Percentiles rank a stretch among this genome's conserved stretches.
Evolutionary conservation across 2,797 vertebrate genomes (phyloP).

Genomic region (Ctenopoma multispine): DNA sequence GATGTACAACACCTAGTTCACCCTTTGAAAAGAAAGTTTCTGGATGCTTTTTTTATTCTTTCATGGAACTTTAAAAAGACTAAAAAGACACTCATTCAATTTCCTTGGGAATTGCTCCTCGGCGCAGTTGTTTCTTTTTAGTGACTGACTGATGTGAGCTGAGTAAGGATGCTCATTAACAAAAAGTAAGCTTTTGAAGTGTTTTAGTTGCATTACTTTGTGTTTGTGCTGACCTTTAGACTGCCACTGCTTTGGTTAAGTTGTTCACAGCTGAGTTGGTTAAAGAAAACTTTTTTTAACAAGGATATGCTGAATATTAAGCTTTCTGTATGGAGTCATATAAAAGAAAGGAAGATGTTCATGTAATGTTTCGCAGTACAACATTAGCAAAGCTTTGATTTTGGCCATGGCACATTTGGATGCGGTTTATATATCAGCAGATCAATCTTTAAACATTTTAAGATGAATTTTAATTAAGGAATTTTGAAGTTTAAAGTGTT

Average conservation of each 20-base stretch:
- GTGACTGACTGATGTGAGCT: constrained; percentile 55
- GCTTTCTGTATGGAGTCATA: background rate
- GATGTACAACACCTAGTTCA: constrained; percentile 60
- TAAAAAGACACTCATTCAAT: constrained; percentile 44
- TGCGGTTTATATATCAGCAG: background rate
- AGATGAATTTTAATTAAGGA: background rate
- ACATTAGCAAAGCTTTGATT: constrained; percentile 12
- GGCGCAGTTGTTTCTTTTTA: constrained; percentile 25
- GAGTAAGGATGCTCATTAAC: constrained; percentile 60
- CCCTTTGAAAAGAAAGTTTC: constrained; percentile 59
- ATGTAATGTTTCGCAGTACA: background rate
- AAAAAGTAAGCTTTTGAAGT: constrained; percentile 35
- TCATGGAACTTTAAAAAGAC: constrained; percentile 54
- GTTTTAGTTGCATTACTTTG: constrained; percentile 29
- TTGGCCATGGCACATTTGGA: background rate
- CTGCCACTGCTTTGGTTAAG: constrained; percentile 2
- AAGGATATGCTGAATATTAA: background rate
- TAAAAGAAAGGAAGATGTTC: background rate
- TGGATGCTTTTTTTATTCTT: constrained; percentile 23
- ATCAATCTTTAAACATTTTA: background rate
- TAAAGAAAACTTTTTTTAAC: constrained; percentile 21
- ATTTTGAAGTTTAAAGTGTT: background rate
- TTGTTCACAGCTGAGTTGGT: constrained; percentile 24
- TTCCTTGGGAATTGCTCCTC: constrained; percentile 55
- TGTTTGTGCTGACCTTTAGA: constrained; percentile 40